phyloP scores from a whole-genome alignment of 1,140 invertebrate species.

The Hormaphis cornu region DNA sequence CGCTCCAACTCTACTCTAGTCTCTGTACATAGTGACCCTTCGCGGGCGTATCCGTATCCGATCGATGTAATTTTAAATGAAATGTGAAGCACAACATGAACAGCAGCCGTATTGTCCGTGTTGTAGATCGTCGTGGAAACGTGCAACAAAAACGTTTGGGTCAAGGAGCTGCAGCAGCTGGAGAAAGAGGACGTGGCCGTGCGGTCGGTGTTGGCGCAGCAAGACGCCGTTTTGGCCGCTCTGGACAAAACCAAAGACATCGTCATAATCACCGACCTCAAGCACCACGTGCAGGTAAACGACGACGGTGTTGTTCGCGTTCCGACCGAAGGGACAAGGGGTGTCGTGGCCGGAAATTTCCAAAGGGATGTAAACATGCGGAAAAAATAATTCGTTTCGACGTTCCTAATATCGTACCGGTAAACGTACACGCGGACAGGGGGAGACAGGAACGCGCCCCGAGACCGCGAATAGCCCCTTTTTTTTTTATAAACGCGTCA shows the following conservation, averaged over 20 bases:
- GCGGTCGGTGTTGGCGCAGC: conserved; percentile 49
- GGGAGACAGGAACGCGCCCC: no score
- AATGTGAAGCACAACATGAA: no score
- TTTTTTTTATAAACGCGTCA: no score
- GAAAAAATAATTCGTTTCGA: neutral
- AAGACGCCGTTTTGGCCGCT: conserved; percentile 70
- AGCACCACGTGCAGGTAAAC: conserved; percentile 69
- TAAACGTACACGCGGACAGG: neutral
- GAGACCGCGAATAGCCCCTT: no score
- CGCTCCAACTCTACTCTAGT: no score
- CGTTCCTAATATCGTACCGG: neutral
- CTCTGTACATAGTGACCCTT: no score
- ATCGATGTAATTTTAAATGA: neutral
- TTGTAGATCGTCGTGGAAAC: conserved; percentile 24
- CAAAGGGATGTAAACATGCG: neutral
- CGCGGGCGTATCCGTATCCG: neutral
- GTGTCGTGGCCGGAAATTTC: no score
- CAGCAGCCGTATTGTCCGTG: neutral
- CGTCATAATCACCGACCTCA: conserved; percentile 75
- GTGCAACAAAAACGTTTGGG: conserved; percentile 21
- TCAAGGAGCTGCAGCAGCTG: conserved; percentile 59
- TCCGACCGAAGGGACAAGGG: no score
- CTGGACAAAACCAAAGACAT: conserved; percentile 74
- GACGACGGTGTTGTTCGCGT: neutral
- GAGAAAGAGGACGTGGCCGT: conserved; percentile 56